Base-by-base conservation (phyloP, 2,888 invertebrate genomes). In the Drosophila monieri region DNA sequence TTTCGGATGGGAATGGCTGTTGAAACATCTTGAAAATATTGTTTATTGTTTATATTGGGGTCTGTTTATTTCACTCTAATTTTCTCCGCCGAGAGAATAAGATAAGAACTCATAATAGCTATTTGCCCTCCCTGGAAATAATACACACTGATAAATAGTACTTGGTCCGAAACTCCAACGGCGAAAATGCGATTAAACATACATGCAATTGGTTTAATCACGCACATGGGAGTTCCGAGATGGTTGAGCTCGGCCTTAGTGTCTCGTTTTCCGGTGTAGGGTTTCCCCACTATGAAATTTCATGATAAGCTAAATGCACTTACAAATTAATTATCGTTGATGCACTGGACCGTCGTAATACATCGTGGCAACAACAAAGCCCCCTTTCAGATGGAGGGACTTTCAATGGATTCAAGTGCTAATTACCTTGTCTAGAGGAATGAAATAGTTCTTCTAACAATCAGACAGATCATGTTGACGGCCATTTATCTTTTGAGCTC, bases 11-110 rank as follows among this genome's bases (percentile, higher is more conserved):
- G 56, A 41, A 70, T 71, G 67, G 77, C 67, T 69, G 69, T 65
- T 84, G 58, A 80, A 80, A 74, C 55, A 53, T 66, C 57, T 68
- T 46, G 25, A 9, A 39, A 54, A 66, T 64, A 64, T 75, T 85
- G 79, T 80, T 85, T 85, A 79, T 85, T 79, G 58, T 67, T 69
- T 74, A 67, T 61, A 64, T 68, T 61, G 58, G 72, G 27, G 53
- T 59, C 62, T 81, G 78, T 80, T 84, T 84, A 80, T 77, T 74
- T 74, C 61, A 21, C 54, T 64, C 49, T 41, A 55, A 57, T 64
- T 52, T 21, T 49, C 51, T 27, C 14, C 23, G 27, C 32, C 23
- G 23, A 9, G 30, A 21, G 46, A 15, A 32, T 47, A 47, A 47
- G 39, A 61, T 47, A 15, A 60, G 53, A 59, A 60, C 43, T 21